Base-by-base conservation (phyloP, 1,140 invertebrate genomes). In the Drosophila subpulchrella region DNA sequence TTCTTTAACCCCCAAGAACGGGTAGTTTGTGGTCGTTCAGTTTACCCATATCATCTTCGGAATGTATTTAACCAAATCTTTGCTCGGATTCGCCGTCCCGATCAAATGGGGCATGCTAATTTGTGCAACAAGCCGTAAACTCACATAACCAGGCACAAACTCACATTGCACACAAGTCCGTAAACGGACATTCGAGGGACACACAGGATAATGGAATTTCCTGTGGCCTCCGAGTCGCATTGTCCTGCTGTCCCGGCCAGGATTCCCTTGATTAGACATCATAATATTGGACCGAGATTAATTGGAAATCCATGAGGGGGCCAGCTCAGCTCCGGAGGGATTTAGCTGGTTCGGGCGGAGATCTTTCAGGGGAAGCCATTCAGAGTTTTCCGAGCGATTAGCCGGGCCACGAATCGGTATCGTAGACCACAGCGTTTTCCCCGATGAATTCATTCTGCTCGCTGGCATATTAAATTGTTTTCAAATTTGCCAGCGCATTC, bases 81-180 rank as follows among this genome's bases (percentile, higher is more conserved):
- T 81, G 56, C 61, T 51, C 73, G 59, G 70, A 66, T 82, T 41
- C 54, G 56, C 61, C 65, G 54, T 46, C 34, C 56, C 32, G 46
- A 41, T 46, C 76, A 74, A 84, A 86, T 86, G 83, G 81, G 67
- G 56, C 80, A 66, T 83, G 72, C 75, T 81, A 88, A 86, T 86
- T 89, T 89, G 83, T 86, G 83, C 84, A 88, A 60, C 79, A 73
- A 76, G 79, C 59, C 83, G 83, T 82, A 54, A 86, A 79, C 48
- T 53, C 74, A 67, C 83, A 79, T 70, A 82, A 60, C 76, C 50
- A 55, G 36, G 63, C 50, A 41, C 44, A 34, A 61, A 61, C n/a
- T 63, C 70, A 36, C 17, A 67, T 46, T 6, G 11, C 42, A 46
- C 17, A 46, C 17, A 17, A 32, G 36, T 24, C 56, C 47, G 36